phyloP scores from a whole-genome alignment of 2,113 vertebrate species.

The Strigops habroptila region DNA sequence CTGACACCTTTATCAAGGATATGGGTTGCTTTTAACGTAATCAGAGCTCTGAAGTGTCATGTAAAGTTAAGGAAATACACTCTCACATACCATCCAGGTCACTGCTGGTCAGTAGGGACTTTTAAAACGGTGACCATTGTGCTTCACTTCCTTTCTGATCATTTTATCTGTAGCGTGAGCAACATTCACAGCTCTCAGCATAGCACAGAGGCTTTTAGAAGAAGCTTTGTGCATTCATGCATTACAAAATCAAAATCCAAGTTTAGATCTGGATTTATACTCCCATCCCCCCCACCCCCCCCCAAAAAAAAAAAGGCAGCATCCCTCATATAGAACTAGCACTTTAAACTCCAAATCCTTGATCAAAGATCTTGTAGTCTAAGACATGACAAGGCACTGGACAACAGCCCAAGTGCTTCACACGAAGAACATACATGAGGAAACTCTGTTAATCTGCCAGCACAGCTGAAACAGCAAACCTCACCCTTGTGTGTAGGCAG shows the following conservation, averaged over 20 bases:
- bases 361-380: not conserved
- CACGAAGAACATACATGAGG: not conserved
- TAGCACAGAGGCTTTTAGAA: not conserved
- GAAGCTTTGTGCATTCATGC: not conserved
- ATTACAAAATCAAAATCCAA: not conserved
- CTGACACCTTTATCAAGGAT: not conserved
- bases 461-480: not conserved
- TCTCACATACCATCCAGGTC: not conserved
- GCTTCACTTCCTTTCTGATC: not conserved
- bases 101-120: not conserved
- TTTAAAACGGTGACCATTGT: not conserved
- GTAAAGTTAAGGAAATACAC: not conserved
- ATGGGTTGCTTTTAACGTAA: not conserved
- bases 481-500: not conserved
- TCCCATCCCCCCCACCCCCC: rapidly evolving
- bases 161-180: not conserved
- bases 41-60: not conserved
- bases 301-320: not conserved
- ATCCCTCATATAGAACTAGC: not conserved
- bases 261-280: not conserved
- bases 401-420: not conserved
- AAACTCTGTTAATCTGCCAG: not conserved
- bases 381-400: not conserved
- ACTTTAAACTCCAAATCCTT: not conserved
- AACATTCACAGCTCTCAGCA: not conserved